Evolutionary conservation across 2,797 vertebrate genomes (phyloP), one percentile per base, ranked within the genome.

Genomic region (Melanotaenia pygmaea): DNA sequence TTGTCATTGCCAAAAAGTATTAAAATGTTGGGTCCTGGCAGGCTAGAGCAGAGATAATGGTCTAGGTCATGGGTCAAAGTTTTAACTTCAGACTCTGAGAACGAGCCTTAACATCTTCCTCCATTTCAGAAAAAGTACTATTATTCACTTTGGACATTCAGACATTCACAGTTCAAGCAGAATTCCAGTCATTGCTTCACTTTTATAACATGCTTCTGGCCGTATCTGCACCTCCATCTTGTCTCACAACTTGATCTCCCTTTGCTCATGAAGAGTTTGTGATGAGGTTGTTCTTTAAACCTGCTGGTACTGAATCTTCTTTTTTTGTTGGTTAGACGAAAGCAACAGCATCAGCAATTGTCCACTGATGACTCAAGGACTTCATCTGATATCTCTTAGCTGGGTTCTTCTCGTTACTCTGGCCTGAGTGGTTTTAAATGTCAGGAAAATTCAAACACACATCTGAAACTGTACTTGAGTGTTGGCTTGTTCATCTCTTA

Each of bases 51-150:
- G 22, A 24, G 10, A 13, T 22, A 24, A 37, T 47, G 0, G 0
- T 32, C 12, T 5, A 59, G 70, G 74, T 76, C 51, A 67, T 0
- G 68, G 66, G 70, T 70, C 9, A 37, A 70, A 75, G 35, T 50
- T 64, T 26, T 16, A 74, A 40, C 65, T 66, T 18, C 61, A 51
- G 35, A 56, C 32, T 32, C 32, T 32, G n/a, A 38, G 22, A 32
- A 8, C 37, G 43, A 64, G 67, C 11, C 26, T 43, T 6, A 24
- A 20, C 18, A 22, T 53, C 20, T 50, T 0, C 16, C 32, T 37
- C 22, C 9, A 51, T 28, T 51, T 57, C 26, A 67, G 37, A 3
- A 13, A 61, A 67, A 60, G 30, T 40, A 43, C 22, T 35, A 50
- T 50, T 38, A 30, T 34, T 34, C 18, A 16, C 20, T 9, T n/a